Evolutionary conservation across 2,113 vertebrate genomes (phyloP).

Genomic region (Fulica atra): DNA sequence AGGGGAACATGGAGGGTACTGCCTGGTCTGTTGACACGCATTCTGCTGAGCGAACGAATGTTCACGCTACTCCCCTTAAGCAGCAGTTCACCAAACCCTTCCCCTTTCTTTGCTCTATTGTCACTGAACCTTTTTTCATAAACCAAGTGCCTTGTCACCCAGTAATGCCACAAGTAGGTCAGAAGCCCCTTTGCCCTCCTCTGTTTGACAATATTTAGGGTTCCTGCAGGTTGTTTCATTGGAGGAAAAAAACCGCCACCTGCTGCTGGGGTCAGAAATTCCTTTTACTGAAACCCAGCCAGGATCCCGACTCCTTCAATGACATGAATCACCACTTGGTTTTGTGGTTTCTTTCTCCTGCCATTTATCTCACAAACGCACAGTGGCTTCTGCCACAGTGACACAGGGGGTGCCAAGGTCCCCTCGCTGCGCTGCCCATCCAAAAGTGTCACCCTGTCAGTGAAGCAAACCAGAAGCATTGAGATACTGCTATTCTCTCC

Average conservation of each 20-base stretch:
- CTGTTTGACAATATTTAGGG: not conserved
- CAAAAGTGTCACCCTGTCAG: not conserved
- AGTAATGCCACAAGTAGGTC: not conserved
- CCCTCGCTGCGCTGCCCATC: not conserved
- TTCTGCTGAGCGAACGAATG: not conserved
- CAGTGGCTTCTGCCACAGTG: accelerated
- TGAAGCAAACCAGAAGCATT: not conserved
- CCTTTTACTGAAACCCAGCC: not conserved
- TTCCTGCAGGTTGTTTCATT: not conserved
- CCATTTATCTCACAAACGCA: not conserved
- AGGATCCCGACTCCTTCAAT: accelerated
- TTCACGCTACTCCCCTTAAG: no score
- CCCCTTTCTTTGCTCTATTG: not conserved
- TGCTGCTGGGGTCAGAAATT: not conserved
- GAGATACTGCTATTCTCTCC: not conserved
- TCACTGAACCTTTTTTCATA: not conserved
- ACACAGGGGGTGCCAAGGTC: not conserved
- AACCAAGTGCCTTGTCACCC: not conserved
- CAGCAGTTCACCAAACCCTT: not conserved
- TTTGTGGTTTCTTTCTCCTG: not conserved
- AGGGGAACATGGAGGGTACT: not conserved
- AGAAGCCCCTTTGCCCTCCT: not conserved
- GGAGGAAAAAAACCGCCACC: not conserved
- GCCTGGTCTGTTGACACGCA: not conserved
- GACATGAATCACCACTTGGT: not conserved